Evolutionary conservation across 2,888 invertebrate genomes (phyloP), one percentile per base, ranked within the genome.

Genomic region (Cordilura impudica): DNA sequence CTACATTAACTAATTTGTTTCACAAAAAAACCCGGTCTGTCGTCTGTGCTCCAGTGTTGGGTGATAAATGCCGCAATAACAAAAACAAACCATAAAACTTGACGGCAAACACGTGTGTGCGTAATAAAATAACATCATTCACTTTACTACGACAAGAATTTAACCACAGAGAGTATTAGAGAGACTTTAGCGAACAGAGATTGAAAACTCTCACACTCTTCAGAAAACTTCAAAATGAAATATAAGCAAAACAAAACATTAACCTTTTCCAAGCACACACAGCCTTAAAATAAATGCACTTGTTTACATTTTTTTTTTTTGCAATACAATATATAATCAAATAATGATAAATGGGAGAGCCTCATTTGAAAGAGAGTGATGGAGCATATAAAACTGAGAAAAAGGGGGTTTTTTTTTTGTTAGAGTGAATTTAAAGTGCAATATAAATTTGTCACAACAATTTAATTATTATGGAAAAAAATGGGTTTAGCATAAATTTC

Each of bases 81-180:
- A 85, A 85, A 84, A 86, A 86, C 86, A 86, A 86, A 86, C 86
- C 86, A 85, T 86, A 86, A 86, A 86, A 86, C 82, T 83, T 84
- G 84, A 85, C 83, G 85, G 85, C 83, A 83, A 84, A 82, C 85
- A 84, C 84, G 84, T 84, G 85, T 82, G 80, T 81, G 77, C 79
- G 81, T 75, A 72, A 79, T 75, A 79, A 75, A 79, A 75, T 67
- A 56, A 71, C 49, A 79, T 79, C 60, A 75, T 75, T 75, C 60
- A 72, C 69, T 65, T 70, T 66, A 71, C 69, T 70, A 67, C 71
- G 31, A 21, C 53, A 77, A 65, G 18, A 43, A 31, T 53, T 29
- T 23, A 26, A 51, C 23, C 49, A 70, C 35, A 23, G 65, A 71
- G 49, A 23, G n/a, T 39, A 51, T 39, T 39, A 39, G n/a, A 12